Conservation (phyloP, 2,113 vertebrate species). For the Aix galericulata region DNA sequence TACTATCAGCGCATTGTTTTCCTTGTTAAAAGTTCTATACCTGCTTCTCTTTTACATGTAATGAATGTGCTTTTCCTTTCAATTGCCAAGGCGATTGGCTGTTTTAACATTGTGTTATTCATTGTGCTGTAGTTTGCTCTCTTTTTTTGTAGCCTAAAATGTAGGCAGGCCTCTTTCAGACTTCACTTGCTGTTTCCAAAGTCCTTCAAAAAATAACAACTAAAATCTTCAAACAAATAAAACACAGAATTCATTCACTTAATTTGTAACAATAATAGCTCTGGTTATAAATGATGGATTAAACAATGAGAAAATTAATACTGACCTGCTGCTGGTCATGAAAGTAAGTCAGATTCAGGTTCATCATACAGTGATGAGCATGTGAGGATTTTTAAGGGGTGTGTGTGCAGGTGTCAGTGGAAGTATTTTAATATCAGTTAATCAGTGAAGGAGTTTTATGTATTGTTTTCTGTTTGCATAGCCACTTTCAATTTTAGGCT, state of each 20-base stretch:
- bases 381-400: not conserved
- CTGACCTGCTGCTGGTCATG: not conserved
- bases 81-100: not conserved
- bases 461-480: not conserved
- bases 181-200: not conserved
- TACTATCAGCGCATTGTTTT: not conserved
- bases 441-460: not conserved
- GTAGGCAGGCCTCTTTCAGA: not conserved
- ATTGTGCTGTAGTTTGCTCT: not conserved
- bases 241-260: not conserved
- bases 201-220: not conserved
- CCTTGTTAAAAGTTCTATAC: accelerated
- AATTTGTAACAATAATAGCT: not conserved
- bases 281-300: not conserved
- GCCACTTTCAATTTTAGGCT: not conserved
- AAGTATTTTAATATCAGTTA: not conserved
- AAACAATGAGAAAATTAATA: not conserved
- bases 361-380: not conserved
- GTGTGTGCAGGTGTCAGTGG: not conserved
- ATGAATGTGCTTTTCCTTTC: not conserved
- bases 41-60: not conserved
- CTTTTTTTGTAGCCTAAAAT: not conserved
- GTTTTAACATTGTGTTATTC: not conserved
- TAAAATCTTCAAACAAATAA: not conserved
- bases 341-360: not conserved